Percentiles rank a stretch among this genome's conserved stretches.
Evolutionary conservation across 2,888 invertebrate genomes (phyloP).

Genomic region (Galerucella nymphaeae): DNA sequence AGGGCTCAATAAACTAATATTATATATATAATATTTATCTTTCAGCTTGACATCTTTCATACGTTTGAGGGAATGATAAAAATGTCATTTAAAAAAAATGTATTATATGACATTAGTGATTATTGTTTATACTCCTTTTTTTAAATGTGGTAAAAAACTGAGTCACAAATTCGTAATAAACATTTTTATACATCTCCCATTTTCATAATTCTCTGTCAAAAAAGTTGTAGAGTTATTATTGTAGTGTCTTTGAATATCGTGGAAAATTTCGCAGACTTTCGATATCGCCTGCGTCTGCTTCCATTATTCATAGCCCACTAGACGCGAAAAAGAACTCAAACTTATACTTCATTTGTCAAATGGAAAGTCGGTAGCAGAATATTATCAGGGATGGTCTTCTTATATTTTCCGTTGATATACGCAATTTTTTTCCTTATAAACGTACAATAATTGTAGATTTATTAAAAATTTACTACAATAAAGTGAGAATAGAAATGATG

Average conservation of each 20-base stretch:
- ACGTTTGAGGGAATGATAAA: too few species aligned
- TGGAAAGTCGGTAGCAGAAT: slow-evolving; percentile 24
- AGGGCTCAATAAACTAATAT: too few species aligned
- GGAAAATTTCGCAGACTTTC: slow-evolving; percentile 28
- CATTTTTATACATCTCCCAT: neutral
- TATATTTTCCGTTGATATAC: neutral
- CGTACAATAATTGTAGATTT: too few species aligned
- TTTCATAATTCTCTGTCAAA: slow-evolving; percentile 26
- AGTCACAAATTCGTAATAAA: neutral
- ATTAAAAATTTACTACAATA: too few species aligned
- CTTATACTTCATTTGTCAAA: slow-evolving; percentile 32
- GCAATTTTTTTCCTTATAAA: neutral
- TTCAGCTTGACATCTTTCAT: too few species aligned
- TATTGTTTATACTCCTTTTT: neutral
- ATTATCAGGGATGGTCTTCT: slow-evolving; percentile 9
- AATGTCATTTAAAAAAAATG: too few species aligned
- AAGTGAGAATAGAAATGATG: too few species aligned
- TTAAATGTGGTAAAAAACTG: neutral
- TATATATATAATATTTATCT: too few species aligned
- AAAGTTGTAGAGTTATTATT: slow-evolving; percentile 29
- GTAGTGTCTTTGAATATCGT: slow-evolving; percentile 33
- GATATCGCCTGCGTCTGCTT: slow-evolving; percentile 31
- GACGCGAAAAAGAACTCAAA: slow-evolving; percentile 33
- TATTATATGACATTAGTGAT: too few species aligned
- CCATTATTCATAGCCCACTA: slow-evolving; percentile 34